Evolutionary conservation across 2,113 vertebrate species (phyloP).

Genomic region (Mellivora capensis): DNA sequence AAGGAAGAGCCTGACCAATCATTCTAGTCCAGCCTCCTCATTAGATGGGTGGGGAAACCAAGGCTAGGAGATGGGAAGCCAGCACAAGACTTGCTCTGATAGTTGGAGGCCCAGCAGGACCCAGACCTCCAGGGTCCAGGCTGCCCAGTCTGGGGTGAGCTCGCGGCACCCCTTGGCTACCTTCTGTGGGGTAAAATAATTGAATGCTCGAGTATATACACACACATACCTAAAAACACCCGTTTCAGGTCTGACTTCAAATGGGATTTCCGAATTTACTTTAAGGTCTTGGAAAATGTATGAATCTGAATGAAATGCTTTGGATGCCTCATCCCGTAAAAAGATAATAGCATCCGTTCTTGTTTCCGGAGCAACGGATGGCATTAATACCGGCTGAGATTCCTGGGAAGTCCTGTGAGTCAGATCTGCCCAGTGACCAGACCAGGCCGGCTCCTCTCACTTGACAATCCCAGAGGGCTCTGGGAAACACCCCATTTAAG

Average conservation of each 20-base stretch:
- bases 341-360: not conserved
- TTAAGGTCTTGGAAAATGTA: not conserved
- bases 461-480: not conserved
- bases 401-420: not conserved
- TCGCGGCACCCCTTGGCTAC: not conserved
- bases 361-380: not conserved
- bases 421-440: not conserved
- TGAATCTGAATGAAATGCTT: not conserved
- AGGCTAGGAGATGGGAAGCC: not conserved
- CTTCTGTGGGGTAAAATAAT: not conserved
- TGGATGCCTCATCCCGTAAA: not conserved
- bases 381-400: fast-evolving
- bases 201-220: not conserved
- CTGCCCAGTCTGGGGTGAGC: not conserved
- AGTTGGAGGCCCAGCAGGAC: not conserved
- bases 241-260: not conserved
- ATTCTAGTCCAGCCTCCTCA: not conserved
- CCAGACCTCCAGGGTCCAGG: not conserved
- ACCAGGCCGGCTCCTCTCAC: not conserved
- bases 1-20: not conserved
- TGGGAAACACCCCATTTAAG: not conserved
- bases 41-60: not conserved
- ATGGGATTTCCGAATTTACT: not conserved
- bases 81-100: fast-evolving
- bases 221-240: not conserved